Evolutionary conservation across 2,888 invertebrate species (phyloP), one percentile per base, ranked within the genome.

Genomic region (Hydrotaea diabolus): DNA sequence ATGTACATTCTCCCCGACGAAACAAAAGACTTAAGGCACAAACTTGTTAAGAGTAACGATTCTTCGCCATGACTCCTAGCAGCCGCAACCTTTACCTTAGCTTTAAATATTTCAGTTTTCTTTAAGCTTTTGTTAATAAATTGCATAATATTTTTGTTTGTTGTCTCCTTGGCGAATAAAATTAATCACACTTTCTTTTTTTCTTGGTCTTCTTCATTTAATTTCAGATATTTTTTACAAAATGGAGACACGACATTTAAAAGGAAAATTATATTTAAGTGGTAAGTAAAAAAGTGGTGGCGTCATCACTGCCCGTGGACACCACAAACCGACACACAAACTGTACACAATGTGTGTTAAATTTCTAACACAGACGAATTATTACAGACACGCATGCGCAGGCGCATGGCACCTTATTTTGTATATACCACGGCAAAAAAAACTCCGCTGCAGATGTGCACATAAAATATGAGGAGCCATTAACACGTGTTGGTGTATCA

Each of bases 211-310:
- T 83, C 77, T 72, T 86, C 84, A 55, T 82, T 78, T 88, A 59
- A 19, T 90, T 90, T 36, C 78, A 90, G 90, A 88, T 88, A 85
- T 88, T 86, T 88, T 88, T 81, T 77, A 87, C 83, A 90, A 89
- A 88, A 91, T 90, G 90, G 83, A 86, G 81, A 87, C 82, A 69
- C 84, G 85, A 87, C 85, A 88, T 79, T 77, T 85, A 69, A 83
- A 76, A 74, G 64, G 49, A 36, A 83, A 85, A 79, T 80, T 90
- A 57, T 69, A 89, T 13, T 89, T 87, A 80, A 86, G 87, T 73
- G 90, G 90, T 90, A 88, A 90, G 89, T 89, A 23, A 17, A n/a
- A n/a, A n/a, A n/a, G n/a, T 31, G 31, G 31, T 31, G 31, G 31
- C 31, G 31, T 31, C 2, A 31, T 31, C 2, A 7, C 31, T 4